phyloP scores from a whole-genome alignment of 92 coral and sea anemone genomes.

The Porites rus region DNA sequence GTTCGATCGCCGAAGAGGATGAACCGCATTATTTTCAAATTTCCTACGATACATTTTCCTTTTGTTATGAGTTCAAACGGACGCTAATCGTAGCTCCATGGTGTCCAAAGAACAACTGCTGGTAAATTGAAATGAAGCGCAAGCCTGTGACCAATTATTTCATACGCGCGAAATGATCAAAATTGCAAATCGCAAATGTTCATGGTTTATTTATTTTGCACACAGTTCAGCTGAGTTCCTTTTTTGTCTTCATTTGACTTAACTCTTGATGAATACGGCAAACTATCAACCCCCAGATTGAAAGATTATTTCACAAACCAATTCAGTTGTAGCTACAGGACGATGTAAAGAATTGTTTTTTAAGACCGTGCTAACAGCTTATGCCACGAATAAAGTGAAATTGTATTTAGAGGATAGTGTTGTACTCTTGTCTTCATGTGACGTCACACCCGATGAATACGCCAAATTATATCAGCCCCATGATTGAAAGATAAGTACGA shows the following conservation, averaged over 20 bases:
- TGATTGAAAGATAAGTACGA: too few relatives aligned
- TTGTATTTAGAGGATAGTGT: too few relatives aligned
- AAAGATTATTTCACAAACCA: not conserved
- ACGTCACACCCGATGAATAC: too few relatives aligned
- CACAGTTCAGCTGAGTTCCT: not conserved
- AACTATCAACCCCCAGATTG: not conserved
- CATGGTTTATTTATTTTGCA: slow-evolving; percentile 20
- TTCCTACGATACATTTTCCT: slow-evolving; percentile 7
- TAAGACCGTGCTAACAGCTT: not conserved
- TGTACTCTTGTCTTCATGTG: too few relatives aligned
- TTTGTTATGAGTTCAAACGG: too few relatives aligned
- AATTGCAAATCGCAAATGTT: slow-evolving; percentile 28
- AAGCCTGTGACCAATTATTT: not conserved
- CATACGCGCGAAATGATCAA: not conserved
- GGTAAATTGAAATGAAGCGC: not conserved
- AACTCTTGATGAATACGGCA: not conserved
- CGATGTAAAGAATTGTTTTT: not conserved
- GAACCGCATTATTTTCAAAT: not conserved
- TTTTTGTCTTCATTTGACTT: slow-evolving; percentile 23
- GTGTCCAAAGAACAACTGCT: not conserved
- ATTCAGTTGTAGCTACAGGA: not conserved
- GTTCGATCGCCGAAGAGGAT: not conserved
- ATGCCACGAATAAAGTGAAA: too few relatives aligned
- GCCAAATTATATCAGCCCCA: too few relatives aligned
- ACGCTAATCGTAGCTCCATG: not conserved